Percentiles rank a stretch among this genome's conserved stretches.
Conservation (phyloP, 2,888 invertebrate genomes). For the Clistopyga incitator region DNA sequence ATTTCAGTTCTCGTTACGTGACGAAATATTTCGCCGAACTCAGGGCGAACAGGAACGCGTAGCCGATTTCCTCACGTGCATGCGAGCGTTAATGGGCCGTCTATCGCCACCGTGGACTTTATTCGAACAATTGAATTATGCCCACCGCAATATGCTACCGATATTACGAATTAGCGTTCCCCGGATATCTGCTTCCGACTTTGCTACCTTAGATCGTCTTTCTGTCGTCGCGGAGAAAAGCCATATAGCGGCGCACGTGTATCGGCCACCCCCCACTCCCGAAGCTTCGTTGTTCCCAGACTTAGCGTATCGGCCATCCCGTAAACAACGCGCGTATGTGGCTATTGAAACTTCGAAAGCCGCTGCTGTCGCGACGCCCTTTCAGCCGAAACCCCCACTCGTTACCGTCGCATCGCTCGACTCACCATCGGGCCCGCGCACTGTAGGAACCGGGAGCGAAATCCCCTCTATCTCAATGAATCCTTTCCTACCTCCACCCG, state of each 20-base stretch:
- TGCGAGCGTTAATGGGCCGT: not conserved
- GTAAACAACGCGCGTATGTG: not conserved
- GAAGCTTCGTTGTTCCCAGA: conserved; percentile 3
- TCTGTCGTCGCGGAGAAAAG: not conserved
- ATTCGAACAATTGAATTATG: not conserved
- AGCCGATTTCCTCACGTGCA: not conserved
- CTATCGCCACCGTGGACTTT: not conserved
- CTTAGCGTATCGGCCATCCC: not conserved
- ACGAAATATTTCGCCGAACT: not conserved
- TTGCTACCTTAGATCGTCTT: not conserved
- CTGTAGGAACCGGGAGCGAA: not conserved
- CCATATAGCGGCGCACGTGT: not conserved
- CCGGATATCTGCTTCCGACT: not conserved
- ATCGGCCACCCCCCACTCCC: not conserved
- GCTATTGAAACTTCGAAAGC: not conserved
- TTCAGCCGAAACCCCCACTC: not conserved
- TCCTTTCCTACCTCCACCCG: not conserved
- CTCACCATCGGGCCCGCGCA: not conserved
- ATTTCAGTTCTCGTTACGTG: not conserved
- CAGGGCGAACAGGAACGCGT: not conserved
- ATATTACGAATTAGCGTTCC: not conserved
- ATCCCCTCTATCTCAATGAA: not conserved
- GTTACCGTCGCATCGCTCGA: not conserved
- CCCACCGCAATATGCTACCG: conserved; percentile 1
- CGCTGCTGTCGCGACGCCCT: not conserved